Evolutionary conservation across 1,140 invertebrate genomes (phyloP).

Genomic region (Pseudomyrmex sp.): DNA sequence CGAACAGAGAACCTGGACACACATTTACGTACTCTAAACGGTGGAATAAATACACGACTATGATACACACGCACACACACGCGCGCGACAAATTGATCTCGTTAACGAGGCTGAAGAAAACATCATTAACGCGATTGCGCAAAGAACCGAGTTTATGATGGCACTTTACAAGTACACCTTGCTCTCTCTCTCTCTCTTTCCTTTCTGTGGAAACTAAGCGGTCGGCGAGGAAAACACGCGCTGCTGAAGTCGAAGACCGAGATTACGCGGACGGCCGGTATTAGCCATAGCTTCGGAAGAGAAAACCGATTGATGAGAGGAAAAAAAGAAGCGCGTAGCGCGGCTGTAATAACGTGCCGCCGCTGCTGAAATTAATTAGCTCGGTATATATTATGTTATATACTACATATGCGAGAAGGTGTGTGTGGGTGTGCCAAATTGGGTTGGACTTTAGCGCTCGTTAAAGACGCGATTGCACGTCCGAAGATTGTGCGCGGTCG

Average conservation of each 20-base stretch:
- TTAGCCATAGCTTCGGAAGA: conserved; percentile 22
- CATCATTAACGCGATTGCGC: conserved; percentile 47
- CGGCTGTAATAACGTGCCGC: conserved; percentile 59
- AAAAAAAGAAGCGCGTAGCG: background rate
- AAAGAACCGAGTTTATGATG: conserved; percentile 12
- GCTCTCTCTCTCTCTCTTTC: no score
- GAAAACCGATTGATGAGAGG: conserved; percentile 50
- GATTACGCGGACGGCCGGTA: background rate
- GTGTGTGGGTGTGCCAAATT: conserved; percentile 52
- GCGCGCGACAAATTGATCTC: conserved; percentile 43
- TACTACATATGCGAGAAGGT: conserved; percentile 29
- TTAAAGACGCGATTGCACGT: no score
- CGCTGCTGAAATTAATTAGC: conserved; percentile 67
- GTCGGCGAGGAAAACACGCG: conserved; percentile 5
- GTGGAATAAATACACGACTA: background rate
- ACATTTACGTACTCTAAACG: no score
- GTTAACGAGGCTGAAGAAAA: conserved; percentile 37
- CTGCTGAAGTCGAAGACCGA: conserved; percentile 26
- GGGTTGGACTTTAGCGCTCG: conserved; percentile 37
- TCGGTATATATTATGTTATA: background rate
- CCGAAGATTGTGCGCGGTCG: background rate
- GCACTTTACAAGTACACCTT: background rate
- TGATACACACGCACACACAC: background rate
- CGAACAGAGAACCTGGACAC: background rate
- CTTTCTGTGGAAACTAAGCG: no score